Evolutionary conservation across 2,888 invertebrate genomes (phyloP).

Genomic region (Camponotus fellah): DNA sequence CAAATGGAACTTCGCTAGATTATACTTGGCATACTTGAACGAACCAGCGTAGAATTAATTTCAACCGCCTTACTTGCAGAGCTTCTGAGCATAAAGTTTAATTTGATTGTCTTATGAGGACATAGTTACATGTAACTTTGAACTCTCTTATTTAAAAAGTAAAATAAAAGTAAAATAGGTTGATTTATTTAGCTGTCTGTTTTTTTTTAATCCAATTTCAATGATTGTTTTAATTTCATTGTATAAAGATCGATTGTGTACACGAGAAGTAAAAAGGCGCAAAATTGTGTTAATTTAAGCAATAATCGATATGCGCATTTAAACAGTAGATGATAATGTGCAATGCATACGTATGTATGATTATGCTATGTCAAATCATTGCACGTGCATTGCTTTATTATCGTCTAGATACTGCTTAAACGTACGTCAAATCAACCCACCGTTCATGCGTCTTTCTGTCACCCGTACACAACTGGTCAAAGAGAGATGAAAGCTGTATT

Average conservation of each 20-base stretch:
- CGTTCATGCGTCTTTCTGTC: background rate
- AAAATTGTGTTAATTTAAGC: background rate
- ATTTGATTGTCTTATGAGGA: conserved; percentile 30
- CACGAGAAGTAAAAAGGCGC: background rate
- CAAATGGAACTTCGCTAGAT: conserved; percentile 11
- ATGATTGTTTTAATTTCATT: background rate
- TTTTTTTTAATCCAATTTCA: background rate
- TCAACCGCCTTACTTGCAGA: conserved; percentile 11
- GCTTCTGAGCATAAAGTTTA: conserved; percentile 29
- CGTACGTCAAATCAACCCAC: background rate
- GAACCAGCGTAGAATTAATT: conserved; percentile 20
- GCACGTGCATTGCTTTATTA: background rate
- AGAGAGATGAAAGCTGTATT: conserved; percentile 9
- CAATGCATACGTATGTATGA: background rate
- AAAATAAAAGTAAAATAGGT: background rate
- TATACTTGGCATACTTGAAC: background rate
- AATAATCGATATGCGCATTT: background rate
- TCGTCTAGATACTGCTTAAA: background rate
- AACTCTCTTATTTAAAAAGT: background rate
- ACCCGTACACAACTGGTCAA: background rate
- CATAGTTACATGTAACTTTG: conserved; percentile 15
- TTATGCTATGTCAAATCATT: background rate
- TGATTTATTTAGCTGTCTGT: background rate
- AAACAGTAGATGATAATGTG: background rate
- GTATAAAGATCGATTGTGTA: background rate